Evolutionary conservation across 2,113 vertebrate genomes (phyloP), one percentile per base, ranked within the genome.

Genomic region (Albula goreensis): DNA sequence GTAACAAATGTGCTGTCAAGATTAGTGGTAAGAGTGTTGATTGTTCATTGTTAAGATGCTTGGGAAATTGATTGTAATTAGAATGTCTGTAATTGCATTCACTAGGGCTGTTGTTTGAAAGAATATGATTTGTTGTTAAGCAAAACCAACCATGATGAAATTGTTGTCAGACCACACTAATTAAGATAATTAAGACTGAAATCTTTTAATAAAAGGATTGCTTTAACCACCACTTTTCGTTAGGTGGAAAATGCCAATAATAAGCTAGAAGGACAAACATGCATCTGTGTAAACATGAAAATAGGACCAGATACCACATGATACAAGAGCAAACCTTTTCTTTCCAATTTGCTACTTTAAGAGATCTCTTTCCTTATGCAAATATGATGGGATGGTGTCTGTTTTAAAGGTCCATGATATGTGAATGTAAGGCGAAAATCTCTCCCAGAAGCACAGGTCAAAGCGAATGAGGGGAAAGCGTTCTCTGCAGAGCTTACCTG

Each of bases 401-500:
- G 56, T 74, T 74, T 74, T 2, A 74, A 31, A 74, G 10, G 70
- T 5, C 10, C n/a, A 41, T 74, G 70, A 31, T 8, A 11, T 25
- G 70, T 74, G n/a, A 74, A 74, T 10, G 25, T 22, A 74, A 80
- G 10, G 48, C 17, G 63, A 25, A n/a, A 19, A 74, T 49, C 15
- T 83, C 25, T 57, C 17, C 52, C 77, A 53, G 74, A 31, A n/a
- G 25, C 31, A 53, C 50, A n/a, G 63, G 48, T 49, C 50, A 81
- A 53, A 66, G 9, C 51, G 19, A 41, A 50, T 49, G 22, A 22
- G 22, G 70, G 48, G 51, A 79, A 56, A 31, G 15, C 31, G 2
- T 74, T 82, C 49, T 84, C 19, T 78, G 31, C 60, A 50, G 15
- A 19, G 78, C 70, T 84, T 82, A 60, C 41, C 81, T 63, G 51